Base-by-base conservation (phyloP, 2,113 vertebrate genomes). In the Nibea albiflora region DNA sequence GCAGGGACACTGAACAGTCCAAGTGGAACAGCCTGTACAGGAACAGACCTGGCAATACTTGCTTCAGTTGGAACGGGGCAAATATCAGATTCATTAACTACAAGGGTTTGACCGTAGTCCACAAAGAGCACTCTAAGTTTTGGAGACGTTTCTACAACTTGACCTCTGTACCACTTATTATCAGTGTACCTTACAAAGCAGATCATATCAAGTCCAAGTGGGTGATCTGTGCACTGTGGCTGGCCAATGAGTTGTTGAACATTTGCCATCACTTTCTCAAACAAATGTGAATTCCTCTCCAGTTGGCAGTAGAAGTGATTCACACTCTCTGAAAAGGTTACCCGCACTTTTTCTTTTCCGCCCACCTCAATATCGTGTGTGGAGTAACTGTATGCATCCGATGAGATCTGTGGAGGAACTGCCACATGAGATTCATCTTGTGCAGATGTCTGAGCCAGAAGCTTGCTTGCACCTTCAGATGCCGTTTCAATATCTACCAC, bases 291-390 rank as follows among this genome's bases (percentile, higher is more conserved):
- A 87, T 96, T 96, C 90, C 93, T 96, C 58, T 92, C 86, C 22
- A 99, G 93, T 0, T 98, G 97, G 78, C 96, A 97, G 89, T 96
- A 98, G 94, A 99, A 98, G 0, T 82, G 88, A 88, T 88, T 83
- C 0, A 96, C 95, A 80, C 88, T 92, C 11, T 95, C 92, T 20
- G 95, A 90, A 2, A 93, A 94, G 0, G 95, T 97, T 83, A 99
- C 7, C 71, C 80, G 95, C 62, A 97, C 76, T 0, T 92, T 87
- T 58, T 96, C 96, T 78, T 96, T 95, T 7, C 84, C 94, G 24
- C 95, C 96, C 10, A 95, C 93, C 89, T 97, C 94, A 77, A 97
- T 85, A 49, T 93, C 85, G 0, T 95, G 92, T 14, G 68, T 93
- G 12, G 95, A 97, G 70, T 95, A 96, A 78, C 90, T 95, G 72